phyloP scores from a whole-genome alignment of 2,797 vertebrate species.

The Labroides dimidiatus region DNA sequence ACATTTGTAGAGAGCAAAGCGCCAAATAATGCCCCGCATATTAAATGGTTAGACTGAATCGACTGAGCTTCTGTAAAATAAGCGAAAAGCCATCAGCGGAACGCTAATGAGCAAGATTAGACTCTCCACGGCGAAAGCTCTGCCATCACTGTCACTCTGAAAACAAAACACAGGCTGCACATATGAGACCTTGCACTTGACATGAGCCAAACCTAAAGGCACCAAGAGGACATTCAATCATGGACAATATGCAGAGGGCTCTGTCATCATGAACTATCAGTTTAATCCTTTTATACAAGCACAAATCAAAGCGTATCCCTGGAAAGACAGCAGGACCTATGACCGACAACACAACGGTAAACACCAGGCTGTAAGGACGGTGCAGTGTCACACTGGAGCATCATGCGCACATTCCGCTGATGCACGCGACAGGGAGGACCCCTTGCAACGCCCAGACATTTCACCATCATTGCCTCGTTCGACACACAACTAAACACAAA shows the following conservation, averaged over 20 bases:
- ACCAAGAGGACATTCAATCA: background rate
- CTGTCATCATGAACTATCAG: background rate
- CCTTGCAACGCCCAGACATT: slow-evolving; percentile 25
- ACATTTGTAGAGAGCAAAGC: background rate
- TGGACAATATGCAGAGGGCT: background rate
- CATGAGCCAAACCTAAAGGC: background rate
- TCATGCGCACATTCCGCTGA: background rate
- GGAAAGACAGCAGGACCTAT: background rate
- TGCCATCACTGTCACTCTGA: slow-evolving; percentile 26
- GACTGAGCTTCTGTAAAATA: background rate
- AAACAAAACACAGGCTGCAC: background rate
- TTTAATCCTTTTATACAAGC: background rate
- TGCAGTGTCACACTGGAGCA: background rate
- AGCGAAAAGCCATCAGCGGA: background rate
- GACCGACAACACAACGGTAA: background rate
- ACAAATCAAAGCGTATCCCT: rapidly evolving
- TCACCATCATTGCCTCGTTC: slow-evolving; percentile 1
- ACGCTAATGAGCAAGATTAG: background rate
- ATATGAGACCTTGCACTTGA: background rate
- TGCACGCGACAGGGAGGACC: slow-evolving; percentile 39
- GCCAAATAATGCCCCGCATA: too few species aligned
- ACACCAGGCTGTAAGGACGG: background rate
- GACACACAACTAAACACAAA: background rate
- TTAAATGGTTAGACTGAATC: background rate
- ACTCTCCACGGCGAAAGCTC: background rate